Evolutionary conservation across 1,140 invertebrate species (phyloP), one percentile per base, ranked within the genome.

Genomic region (Plutomurus gul): DNA sequence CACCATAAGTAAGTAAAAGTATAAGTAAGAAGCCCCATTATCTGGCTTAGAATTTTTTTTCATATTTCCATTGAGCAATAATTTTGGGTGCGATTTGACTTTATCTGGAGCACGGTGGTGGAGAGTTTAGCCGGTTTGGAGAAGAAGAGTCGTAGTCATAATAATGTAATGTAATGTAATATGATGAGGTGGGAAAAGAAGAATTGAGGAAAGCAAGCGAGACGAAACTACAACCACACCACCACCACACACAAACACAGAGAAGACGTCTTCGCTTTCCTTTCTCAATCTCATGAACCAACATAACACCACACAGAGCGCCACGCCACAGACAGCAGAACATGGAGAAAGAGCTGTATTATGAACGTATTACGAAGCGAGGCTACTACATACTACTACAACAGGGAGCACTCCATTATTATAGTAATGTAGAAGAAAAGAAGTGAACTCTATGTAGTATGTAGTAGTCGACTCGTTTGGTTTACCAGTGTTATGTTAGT

Each of bases 51-150:
- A 76, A 37, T 60, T 75, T 79, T 79, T 79, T 79, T 79, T 73
- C 77, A 72, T 75, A 74, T 79, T 79, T 79, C 74, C 78, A 75
- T 70, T 39, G 72, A 71, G 78, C 78, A 79, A 79, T 79, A 79
- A 79, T 79, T 79, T 79, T 75, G 47, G 73, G 51, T 70, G 46
- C 72, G 78, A 79, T 79, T 79, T 79, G 78, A 79, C 78, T 79
- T 79, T 79, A 79, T 79, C 78, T 79, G 51, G 73, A 79, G 78
- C 72, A 75, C 73, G 72, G 47, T 40, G n/a, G 49, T 51, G 72
- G 72, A 77, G 75, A 77, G 75, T 77, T 77, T 77, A 77, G 75
- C 75, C 75, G 75, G 27, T 77, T 77, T 77, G 70, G n/a, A n/a
- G n/a, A 72, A 74, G 72, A 74, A 74, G 72, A 74, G 43, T 74